Percentiles rank a stretch among this genome's conserved stretches.
These are phyloP conservation scores for Gouania willdenowi DNA, from an alignment of 2,797 vertebrate species.

Conservation along the genomic window DNA sequence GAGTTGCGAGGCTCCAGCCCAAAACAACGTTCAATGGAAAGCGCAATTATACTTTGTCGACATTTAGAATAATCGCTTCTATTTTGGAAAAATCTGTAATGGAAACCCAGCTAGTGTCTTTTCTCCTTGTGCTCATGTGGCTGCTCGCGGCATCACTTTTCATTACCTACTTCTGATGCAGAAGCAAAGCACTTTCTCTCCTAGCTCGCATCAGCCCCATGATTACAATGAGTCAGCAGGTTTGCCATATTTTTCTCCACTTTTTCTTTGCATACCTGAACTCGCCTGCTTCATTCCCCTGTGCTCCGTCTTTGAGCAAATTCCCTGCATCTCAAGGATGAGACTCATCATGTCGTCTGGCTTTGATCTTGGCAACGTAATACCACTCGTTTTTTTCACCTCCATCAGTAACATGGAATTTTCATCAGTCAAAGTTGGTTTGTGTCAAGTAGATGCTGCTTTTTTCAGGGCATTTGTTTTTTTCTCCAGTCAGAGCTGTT, in stretches of 20 bases:
- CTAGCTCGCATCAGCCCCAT: slow-evolving; percentile 32
- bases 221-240: slow-evolving; percentile 75
- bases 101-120: too few species aligned
- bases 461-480: slow-evolving; percentile 15
- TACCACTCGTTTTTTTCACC: slow-evolving; percentile 10
- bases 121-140: slow-evolving; percentile 17
- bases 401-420: background rate
- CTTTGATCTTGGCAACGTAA: slow-evolving; percentile 42
- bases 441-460: too few species aligned
- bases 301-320: slow-evolving; percentile 42
- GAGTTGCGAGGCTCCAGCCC: too few species aligned
- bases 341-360: slow-evolving; percentile 41
- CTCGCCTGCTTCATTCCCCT: slow-evolving; percentile 11
- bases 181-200: slow-evolving; percentile 31
- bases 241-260: slow-evolving; percentile 24
- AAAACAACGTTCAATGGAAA: too few species aligned
- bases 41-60: too few species aligned
- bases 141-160: slow-evolving; percentile 29
- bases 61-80: too few species aligned
- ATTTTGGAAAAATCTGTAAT: too few species aligned
- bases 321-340: slow-evolving; percentile 32
- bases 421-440: too few species aligned
- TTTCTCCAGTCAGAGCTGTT: background rate
- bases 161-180: slow-evolving; percentile 66
- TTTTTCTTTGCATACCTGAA: slow-evolving; percentile 30